Evolutionary conservation across 2,888 invertebrate genomes (phyloP).

Genomic region (Cataglyphis livida): DNA sequence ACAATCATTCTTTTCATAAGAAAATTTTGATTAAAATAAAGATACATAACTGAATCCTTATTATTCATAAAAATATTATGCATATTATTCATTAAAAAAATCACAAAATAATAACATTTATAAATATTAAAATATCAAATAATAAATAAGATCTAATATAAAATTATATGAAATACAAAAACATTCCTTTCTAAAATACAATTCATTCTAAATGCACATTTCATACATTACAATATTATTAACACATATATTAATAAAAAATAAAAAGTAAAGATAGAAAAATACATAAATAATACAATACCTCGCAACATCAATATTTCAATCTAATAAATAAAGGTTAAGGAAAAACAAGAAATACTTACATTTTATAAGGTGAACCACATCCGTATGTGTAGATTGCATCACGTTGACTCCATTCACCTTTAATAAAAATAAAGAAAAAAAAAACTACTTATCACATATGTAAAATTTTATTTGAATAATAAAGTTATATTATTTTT

Average conservation of each 20-base stretch:
- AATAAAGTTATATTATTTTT: constrained; percentile 11
- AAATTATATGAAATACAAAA: not conserved
- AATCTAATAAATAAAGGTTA: not conserved
- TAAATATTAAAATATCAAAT: not conserved
- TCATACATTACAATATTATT: not conserved
- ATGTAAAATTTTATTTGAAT: constrained; percentile 7
- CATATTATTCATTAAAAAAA: no score
- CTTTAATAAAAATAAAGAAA: constrained; percentile 84
- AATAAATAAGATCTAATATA: not conserved
- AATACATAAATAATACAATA: not conserved
- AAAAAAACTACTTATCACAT: constrained; percentile 46
- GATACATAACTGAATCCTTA: not conserved
- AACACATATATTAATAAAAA: not conserved
- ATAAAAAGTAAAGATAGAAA: not conserved
- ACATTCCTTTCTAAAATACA: not conserved
- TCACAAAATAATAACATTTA: not conserved
- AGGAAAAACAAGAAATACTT: constrained; percentile 83
- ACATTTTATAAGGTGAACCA: constrained; percentile 98
- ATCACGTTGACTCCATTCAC: constrained; percentile 97
- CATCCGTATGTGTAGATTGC: constrained; percentile 96
- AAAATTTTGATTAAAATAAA: not conserved
- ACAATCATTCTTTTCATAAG: not conserved
- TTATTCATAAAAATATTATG: not conserved
- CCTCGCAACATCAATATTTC: not conserved
- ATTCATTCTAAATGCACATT: not conserved